phyloP scores from a whole-genome alignment of 1,140 invertebrate species.

The Phymorhynchus buccinoides region DNA sequence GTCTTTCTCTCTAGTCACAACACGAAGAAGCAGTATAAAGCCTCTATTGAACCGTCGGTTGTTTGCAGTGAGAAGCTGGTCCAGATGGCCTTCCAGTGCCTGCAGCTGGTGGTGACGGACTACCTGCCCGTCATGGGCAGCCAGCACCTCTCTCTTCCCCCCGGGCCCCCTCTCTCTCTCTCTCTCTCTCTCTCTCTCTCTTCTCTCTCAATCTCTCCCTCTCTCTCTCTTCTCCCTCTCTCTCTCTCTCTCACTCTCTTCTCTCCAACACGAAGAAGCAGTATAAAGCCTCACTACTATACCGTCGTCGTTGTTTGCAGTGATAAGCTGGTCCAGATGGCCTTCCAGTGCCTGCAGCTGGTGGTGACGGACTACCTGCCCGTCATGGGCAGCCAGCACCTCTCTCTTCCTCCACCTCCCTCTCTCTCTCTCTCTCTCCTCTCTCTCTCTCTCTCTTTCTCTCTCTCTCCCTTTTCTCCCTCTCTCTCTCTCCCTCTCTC shows the following conservation, averaged over 20 bases:
- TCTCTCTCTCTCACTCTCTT: neutral
- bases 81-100: slow-evolving; percentile 94
- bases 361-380: slow-evolving; percentile 97
- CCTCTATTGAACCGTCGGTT: too few species aligned
- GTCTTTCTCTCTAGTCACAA: neutral
- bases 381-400: slow-evolving; percentile 88
- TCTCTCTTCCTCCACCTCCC: slow-evolving; percentile 73
- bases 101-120: slow-evolving; percentile 97
- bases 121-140: slow-evolving; percentile 91
- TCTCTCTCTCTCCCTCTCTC: too few species aligned
- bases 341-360: slow-evolving; percentile 96
- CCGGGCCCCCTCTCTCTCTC: slow-evolving; percentile 96
- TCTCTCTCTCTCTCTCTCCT: slow-evolving; percentile 10
- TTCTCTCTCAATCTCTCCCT: slow-evolving; percentile 77
- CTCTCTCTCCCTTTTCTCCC: neutral
- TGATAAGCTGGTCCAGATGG: slow-evolving; percentile 91
- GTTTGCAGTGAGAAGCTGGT: slow-evolving; percentile 86
- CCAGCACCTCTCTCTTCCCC: slow-evolving; percentile 92
- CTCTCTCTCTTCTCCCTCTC: too few species aligned
- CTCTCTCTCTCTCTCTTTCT: neutral
- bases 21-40: too few species aligned
- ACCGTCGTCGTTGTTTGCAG: too few species aligned
- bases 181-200: too few species aligned
- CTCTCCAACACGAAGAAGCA: too few species aligned
- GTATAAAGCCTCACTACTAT: too few species aligned